Evolutionary conservation across 2,888 invertebrate genomes (phyloP), one percentile per base, ranked within the genome.

Genomic region (Drosophila silvestris): DNA sequence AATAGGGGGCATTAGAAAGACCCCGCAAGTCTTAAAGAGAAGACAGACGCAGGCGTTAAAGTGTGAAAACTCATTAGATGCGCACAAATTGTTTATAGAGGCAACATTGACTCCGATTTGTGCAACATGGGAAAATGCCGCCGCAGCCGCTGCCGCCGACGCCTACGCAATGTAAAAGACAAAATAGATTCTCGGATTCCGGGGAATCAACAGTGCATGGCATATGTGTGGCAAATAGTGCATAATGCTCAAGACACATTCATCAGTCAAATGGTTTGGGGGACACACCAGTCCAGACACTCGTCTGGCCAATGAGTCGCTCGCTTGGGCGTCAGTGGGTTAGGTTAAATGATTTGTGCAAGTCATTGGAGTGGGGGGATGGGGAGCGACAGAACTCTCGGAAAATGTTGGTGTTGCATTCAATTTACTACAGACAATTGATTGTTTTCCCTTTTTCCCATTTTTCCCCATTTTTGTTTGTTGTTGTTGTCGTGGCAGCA

Each of bases 51-150:
- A 30, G 64, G 83, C 83, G 87, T 73, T 85, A 83, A 84, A 77
- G 88, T 84, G 84, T 87, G 87, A 87, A 84, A 84, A 87, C 83
- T 84, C 85, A 84, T 84, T 84, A 87, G 85, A 87, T 52, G 80
- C 79, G 70, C 83, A 81, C 84, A 84, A 84, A 81, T 84, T 84
- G 87, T 85, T 85, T 85, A 87, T 81, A 69, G 75, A 59, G 53
- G 56, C 52, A 70, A 63, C 62, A 72, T 74, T 76, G 65, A 54
- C 41, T 26, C 14, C 30, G 62, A 52, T 28, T 47, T 53, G 22
- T 44, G 53, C 22, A 58, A 58, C 57, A 64, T 53, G 70, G 44
- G 64, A 64, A 57, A 35, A 44, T 56, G 50, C 32, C 16, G 41
- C 28, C 35, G 16, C 16, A n/a, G 57, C 39, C 57, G 14, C n/a